phyloP scores from a whole-genome alignment of 2,797 vertebrate species.

The Staurois parvus region DNA sequence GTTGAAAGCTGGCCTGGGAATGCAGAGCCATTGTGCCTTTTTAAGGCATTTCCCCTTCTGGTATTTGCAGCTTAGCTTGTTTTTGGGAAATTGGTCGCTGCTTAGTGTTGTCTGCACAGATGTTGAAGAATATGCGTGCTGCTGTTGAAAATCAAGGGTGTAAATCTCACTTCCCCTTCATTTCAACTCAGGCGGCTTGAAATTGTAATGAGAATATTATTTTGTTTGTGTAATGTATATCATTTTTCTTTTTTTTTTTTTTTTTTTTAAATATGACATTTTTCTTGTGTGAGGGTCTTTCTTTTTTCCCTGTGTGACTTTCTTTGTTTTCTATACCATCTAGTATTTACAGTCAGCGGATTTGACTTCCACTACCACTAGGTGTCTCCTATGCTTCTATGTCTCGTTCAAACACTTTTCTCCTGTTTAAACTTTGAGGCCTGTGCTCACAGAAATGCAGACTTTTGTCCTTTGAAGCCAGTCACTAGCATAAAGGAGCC shows the following conservation, averaged over 20 bases:
- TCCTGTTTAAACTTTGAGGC: not conserved
- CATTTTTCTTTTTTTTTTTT: too few species aligned
- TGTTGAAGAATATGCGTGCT: too few species aligned
- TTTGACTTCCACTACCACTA: not conserved
- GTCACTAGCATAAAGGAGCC: too few species aligned
- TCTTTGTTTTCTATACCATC: not conserved
- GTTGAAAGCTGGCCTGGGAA: not conserved
- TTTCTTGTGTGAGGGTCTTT: not conserved
- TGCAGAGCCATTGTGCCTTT: not conserved
- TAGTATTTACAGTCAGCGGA: not conserved
- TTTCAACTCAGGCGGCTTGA: too few species aligned
- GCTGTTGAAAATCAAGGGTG: too few species aligned
- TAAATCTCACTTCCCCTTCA: too few species aligned
- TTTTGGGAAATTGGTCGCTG: too few species aligned
- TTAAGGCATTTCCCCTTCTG: not conserved
- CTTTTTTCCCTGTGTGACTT: not conserved
- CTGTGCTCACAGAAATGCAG: not conserved
- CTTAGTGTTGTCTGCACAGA: too few species aligned
- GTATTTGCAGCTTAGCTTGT: not conserved
- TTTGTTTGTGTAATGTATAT: not conserved
- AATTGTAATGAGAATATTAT: too few species aligned
- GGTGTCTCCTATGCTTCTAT: not conserved
- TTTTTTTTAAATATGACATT: not conserved
- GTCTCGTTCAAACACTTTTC: too few species aligned
- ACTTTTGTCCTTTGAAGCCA: not conserved